Conservation (phyloP, 2,113 vertebrate species). For the Oreocharis arfaki region DNA sequence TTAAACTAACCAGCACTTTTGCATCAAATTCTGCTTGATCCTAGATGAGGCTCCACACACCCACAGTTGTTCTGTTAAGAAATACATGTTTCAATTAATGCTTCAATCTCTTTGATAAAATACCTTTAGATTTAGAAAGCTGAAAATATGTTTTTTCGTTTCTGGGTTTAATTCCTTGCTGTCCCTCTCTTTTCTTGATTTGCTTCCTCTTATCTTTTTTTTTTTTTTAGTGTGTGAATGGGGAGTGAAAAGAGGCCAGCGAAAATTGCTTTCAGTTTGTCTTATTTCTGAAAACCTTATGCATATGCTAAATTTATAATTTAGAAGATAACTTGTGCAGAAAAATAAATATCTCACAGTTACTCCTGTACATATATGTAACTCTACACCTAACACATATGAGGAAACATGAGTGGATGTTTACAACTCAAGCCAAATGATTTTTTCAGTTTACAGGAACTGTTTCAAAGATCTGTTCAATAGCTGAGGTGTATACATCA, state of each 20-base stretch:
- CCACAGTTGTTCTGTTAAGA: background rate
- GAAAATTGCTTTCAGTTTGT: background rate
- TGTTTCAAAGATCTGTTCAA: slow-evolving; percentile 3
- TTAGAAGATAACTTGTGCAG: background rate
- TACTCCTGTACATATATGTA: background rate
- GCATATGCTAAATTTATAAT: background rate
- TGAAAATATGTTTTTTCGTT: background rate
- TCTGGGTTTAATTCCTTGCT: background rate
- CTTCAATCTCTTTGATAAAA: background rate
- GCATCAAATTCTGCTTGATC: background rate
- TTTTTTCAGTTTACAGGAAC: background rate
- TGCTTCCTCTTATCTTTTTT: background rate
- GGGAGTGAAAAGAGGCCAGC: background rate
- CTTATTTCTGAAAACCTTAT: background rate
- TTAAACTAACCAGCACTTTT: background rate
- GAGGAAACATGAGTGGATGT: background rate
- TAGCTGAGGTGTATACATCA: slow-evolving; percentile 23
- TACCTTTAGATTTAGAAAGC: background rate
- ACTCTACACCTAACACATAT: background rate
- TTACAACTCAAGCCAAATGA: background rate
- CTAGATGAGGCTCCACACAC: background rate
- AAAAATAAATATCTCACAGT: background rate
- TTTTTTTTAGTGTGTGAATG: background rate
- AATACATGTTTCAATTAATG: background rate
- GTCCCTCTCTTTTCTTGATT: background rate